Percentiles rank a stretch among this genome's conserved stretches.
These are phyloP conservation scores for Esox niger DNA, from an alignment of 2,113 vertebrate genomes.

Conservation along the genomic window DNA sequence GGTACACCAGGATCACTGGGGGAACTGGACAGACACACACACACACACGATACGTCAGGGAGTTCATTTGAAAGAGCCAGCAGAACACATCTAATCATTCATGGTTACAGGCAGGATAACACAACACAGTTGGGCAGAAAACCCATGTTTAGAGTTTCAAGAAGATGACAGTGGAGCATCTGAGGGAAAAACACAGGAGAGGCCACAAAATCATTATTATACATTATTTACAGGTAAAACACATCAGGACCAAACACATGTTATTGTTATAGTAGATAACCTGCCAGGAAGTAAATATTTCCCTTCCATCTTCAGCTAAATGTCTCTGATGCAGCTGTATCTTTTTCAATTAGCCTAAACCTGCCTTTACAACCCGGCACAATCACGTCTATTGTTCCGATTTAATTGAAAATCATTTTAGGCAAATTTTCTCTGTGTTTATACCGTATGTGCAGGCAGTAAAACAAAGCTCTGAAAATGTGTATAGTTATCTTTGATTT, in stretches of 20 bases:
- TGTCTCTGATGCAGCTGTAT: constrained; percentile 19
- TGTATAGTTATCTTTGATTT: constrained; percentile 39
- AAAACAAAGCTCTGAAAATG: constrained; percentile 28
- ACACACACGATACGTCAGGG: constrained; percentile 27
- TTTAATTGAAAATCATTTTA: constrained; percentile 40
- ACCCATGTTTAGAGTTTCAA: background rate
- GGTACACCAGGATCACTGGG: constrained; percentile 93
- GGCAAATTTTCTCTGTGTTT: background rate
- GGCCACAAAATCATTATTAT: background rate
- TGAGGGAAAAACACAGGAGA: background rate
- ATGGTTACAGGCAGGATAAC: constrained; percentile 48
- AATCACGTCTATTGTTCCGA: constrained; percentile 35
- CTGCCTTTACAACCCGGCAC: constrained; percentile 21
- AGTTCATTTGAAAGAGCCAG: constrained; percentile 51
- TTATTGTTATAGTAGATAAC: constrained; percentile 44
- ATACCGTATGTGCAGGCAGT: constrained; percentile 8
- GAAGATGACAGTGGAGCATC: background rate
- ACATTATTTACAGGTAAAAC: constrained; percentile 23
- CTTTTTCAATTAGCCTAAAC: constrained; percentile 46
- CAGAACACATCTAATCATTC: constrained; percentile 56
- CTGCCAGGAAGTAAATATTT: constrained; percentile 1
- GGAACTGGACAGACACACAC: constrained; percentile 77
- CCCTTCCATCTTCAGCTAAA: constrained; percentile 1
- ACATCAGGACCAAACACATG: constrained; percentile 38
- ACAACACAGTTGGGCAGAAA: constrained; percentile 44